Conservation (phyloP, 2,888 invertebrate genomes). For the Lordiphosa fenestrarum region DNA sequence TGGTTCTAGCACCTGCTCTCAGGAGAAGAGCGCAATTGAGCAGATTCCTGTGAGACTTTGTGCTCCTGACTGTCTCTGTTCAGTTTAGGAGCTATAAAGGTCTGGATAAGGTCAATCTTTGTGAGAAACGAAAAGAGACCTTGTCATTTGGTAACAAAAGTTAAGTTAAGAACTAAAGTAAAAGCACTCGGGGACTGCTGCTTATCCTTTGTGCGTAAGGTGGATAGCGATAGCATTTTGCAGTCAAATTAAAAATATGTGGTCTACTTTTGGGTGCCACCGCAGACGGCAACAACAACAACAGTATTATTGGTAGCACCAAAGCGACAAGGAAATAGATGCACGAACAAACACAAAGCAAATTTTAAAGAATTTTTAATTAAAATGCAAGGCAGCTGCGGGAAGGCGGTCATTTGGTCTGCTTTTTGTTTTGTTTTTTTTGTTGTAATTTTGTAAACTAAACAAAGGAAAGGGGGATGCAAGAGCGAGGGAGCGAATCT, state of each 20-base stretch:
- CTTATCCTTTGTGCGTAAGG: too few relatives aligned
- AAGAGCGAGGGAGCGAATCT: slow-evolving; percentile 26
- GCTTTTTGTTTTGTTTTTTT: neutral
- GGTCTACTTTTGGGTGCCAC: slow-evolving; percentile 66
- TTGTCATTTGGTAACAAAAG: too few relatives aligned
- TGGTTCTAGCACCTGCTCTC: too few relatives aligned
- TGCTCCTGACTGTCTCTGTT: too few relatives aligned
- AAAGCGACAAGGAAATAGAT: slow-evolving; percentile 1
- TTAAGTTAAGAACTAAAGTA: too few relatives aligned
- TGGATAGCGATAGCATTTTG: too few relatives aligned
- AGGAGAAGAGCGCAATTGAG: too few relatives aligned
- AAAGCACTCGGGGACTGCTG: too few relatives aligned
- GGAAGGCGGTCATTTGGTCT: slow-evolving; percentile 11
- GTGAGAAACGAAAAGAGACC: too few relatives aligned
- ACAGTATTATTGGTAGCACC: slow-evolving; percentile 48
- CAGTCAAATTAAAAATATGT: slow-evolving; percentile 67
- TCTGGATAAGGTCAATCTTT: too few relatives aligned
- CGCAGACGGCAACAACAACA: slow-evolving; percentile 26
- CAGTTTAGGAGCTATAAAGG: too few relatives aligned
- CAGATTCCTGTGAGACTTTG: too few relatives aligned
- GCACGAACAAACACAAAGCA: slow-evolving; percentile 47
- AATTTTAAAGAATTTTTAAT: slow-evolving; percentile 69
- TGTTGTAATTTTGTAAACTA: slow-evolving; percentile 49
- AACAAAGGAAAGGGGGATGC: slow-evolving; percentile 21
- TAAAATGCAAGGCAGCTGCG: slow-evolving; percentile 57